These are phyloP conservation scores for Rhagonycha lutea DNA, from an alignment of 2,888 invertebrate species.

Conservation along the genomic window DNA sequence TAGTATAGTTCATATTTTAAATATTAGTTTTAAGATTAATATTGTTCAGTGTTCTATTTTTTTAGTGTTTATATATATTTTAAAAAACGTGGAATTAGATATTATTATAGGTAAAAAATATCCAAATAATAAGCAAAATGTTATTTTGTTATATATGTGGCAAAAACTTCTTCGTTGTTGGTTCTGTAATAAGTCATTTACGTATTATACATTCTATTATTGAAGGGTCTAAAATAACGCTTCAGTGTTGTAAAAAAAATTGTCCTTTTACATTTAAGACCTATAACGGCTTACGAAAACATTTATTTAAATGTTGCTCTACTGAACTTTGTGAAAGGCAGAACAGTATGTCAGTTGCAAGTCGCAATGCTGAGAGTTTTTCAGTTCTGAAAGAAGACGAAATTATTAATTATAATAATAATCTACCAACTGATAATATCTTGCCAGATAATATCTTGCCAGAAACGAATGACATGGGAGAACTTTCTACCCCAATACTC, in stretches of 20 bases:
- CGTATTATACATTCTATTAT: not conserved
- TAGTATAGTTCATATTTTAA: too few relatives aligned
- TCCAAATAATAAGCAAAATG: too few relatives aligned
- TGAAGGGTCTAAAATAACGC: not conserved
- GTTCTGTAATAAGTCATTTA: not conserved
- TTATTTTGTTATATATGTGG: too few relatives aligned
- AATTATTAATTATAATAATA: not conserved
- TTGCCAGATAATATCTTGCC: not conserved
- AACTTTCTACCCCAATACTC: not conserved
- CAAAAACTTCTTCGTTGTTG: too few relatives aligned
- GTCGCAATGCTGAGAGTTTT: not conserved
- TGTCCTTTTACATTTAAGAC: not conserved
- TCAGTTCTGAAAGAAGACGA: not conserved
- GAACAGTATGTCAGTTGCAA: not conserved
- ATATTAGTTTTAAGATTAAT: too few relatives aligned
- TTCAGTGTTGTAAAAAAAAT: not conserved
- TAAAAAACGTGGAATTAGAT: too few relatives aligned
- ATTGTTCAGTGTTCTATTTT: too few relatives aligned
- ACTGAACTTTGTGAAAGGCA: too few relatives aligned
- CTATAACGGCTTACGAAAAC: not conserved
- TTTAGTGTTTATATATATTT: too few relatives aligned
- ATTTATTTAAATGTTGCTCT: not conserved
- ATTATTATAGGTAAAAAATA: too few relatives aligned
- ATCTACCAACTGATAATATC: too few relatives aligned
- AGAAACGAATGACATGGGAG: not conserved